phyloP scores from a whole-genome alignment of 2,797 vertebrate species.

The Pteropus rufus region DNA sequence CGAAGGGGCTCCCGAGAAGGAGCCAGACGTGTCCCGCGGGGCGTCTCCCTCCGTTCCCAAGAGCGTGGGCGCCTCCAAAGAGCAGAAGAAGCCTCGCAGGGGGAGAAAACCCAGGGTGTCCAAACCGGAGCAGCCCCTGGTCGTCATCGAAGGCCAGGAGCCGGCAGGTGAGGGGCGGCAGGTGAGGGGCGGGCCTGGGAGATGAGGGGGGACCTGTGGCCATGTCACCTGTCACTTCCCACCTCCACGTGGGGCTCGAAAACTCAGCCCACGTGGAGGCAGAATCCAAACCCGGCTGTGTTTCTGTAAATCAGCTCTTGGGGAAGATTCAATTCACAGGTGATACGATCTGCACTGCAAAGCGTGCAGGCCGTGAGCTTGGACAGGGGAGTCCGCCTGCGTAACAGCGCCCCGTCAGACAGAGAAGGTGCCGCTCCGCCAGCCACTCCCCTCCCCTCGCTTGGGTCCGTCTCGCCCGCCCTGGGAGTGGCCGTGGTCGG shows the following conservation, averaged over 20 bases:
- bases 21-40: constrained; percentile 60
- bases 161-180: constrained; percentile 73
- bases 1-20: constrained; percentile 74
- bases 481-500: accelerated
- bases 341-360: accelerated
- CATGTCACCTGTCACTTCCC: accelerated
- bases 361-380: neutral
- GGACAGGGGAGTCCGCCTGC: accelerated
- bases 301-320: neutral
- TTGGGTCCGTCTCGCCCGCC: accelerated
- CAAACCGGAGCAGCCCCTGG: constrained; percentile 78
- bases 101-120: constrained; percentile 87
- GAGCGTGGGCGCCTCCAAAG: constrained; percentile 53
- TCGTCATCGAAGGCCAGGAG: constrained; percentile 78
- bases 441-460: neutral
- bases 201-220: neutral
- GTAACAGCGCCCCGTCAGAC: accelerated
- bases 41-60: constrained; percentile 59
- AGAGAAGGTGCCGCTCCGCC: accelerated
- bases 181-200: neutral
- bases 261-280: accelerated
- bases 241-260: neutral
- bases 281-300: neutral
- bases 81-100: constrained; percentile 84
- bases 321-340: accelerated